Evolutionary conservation across 2,113 vertebrate species (phyloP).

Genomic region (Agapornis roseicollis): DNA sequence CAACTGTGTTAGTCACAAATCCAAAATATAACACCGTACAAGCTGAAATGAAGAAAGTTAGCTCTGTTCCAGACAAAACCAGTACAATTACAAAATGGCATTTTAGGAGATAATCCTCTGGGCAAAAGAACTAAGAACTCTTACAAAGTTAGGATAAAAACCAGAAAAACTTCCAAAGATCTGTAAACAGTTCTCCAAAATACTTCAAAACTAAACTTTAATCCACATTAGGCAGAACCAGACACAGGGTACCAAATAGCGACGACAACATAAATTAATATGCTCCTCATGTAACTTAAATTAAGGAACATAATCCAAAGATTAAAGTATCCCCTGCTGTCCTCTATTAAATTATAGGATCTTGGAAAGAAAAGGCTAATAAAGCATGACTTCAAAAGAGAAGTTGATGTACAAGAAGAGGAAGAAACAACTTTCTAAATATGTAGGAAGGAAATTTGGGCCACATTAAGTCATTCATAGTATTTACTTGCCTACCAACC

Average conservation of each 20-base stretch:
- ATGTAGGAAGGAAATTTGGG: background rate
- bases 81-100: background rate
- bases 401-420: background rate
- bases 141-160: background rate
- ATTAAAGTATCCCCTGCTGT: slow-evolving; percentile 4
- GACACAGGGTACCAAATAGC: background rate
- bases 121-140: background rate
- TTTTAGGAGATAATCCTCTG: background rate
- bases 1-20: background rate
- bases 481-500: background rate
- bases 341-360: slow-evolving; percentile 7
- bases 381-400: slow-evolving; percentile 6
- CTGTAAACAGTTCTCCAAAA: background rate
- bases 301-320: slow-evolving; percentile 18
- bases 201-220: background rate
- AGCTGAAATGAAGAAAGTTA: background rate
- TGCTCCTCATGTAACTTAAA: background rate
- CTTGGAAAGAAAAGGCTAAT: background rate
- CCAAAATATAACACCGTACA: background rate
- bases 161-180: background rate
- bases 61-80: background rate
- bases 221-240: background rate
- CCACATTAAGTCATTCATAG: background rate
- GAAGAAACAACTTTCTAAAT: slow-evolving; percentile 10
- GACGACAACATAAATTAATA: background rate